Percentiles rank a stretch among this genome's conserved stretches.
Conservation (phyloP, 2,113 vertebrate species). For the Suricata suricatta region DNA sequence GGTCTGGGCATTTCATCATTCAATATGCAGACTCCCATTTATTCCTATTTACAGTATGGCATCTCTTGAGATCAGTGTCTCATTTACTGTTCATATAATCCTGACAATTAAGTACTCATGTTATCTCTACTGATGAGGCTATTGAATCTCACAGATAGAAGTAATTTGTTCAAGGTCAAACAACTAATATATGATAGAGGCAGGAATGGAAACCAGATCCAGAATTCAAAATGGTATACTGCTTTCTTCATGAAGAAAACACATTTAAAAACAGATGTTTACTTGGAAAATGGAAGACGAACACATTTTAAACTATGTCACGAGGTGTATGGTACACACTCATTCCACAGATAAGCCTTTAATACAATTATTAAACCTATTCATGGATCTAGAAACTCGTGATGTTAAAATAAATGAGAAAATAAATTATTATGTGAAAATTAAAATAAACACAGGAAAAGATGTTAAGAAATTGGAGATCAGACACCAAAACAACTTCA, state of each 20-base stretch:
- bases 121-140: not conserved
- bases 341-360: not conserved
- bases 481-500: not conserved
- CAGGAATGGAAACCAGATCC: not conserved
- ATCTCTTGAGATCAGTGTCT: not conserved
- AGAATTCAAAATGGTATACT: not conserved
- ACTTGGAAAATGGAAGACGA: slow-evolving; percentile 29
- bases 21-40: not conserved
- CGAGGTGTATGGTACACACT: not conserved
- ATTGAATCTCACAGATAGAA: not conserved
- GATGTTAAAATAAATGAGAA: not conserved
- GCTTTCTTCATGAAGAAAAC: not conserved
- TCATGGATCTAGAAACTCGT: slow-evolving; percentile 14
- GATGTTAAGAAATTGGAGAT: slow-evolving; percentile 24
- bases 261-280: not conserved
- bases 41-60: not conserved
- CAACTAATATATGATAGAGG: not conserved
- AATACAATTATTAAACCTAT: slow-evolving; percentile 40
- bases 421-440: not conserved
- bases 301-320: slow-evolving; percentile 14
- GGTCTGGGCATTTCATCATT: not conserved
- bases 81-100: not conserved
- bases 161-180: slow-evolving; percentile 40
- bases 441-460: not conserved
- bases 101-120: not conserved